A percentile compares a stretch with the other conserved stretches of the same genome.
Evolutionary conservation across 2,113 vertebrate species (phyloP).

Genomic region (Laticauda laticaudata): DNA sequence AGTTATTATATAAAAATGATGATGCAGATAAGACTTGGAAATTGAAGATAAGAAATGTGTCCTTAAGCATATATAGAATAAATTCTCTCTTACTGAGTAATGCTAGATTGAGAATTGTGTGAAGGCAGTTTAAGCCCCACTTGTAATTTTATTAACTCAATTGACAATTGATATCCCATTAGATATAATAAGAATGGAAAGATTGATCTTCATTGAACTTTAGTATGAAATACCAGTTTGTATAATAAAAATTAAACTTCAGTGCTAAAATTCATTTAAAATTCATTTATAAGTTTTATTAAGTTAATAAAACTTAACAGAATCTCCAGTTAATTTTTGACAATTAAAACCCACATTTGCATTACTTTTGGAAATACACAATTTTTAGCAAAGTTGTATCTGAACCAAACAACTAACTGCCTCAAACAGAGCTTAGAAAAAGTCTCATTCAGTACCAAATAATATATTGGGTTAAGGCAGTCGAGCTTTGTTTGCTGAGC

Average conservation of each 20-base stretch:
- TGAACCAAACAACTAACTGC: not conserved
- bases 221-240: not conserved
- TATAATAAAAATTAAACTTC: not conserved
- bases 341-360: not conserved
- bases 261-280: not conserved
- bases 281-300: too few species aligned
- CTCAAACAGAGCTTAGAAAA: not conserved
- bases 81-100: not conserved
- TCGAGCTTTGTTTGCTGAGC: conserved; percentile 56
- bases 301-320: not conserved
- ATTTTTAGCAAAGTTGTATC: not conserved
- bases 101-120: not conserved
- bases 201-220: not conserved
- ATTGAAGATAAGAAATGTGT: not conserved
- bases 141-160: not conserved
- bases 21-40: not conserved
- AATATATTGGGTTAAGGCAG: conserved; percentile 52
- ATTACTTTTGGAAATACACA: not conserved
- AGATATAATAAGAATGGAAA: not conserved
- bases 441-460: conserved; percentile 47
- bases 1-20: not conserved
- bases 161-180: not conserved
- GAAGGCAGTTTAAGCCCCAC: not conserved
- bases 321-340: not conserved
- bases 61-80: not conserved